Evolutionary conservation across 37 sponge, comb jelly and placozoan genomes (phyloP).

Genomic region (Amphimedon queenslandica): DNA sequence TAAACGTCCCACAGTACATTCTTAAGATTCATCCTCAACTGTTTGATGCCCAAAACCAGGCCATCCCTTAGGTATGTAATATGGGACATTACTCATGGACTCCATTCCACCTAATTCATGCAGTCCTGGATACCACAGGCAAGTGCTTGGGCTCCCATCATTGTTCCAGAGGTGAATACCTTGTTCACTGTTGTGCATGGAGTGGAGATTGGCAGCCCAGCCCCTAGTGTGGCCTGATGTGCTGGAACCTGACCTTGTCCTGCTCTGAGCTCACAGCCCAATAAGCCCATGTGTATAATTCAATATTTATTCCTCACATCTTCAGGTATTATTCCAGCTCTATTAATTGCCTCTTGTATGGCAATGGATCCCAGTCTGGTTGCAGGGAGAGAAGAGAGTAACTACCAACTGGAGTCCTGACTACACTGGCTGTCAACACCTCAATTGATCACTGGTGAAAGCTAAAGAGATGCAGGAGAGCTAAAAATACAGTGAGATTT

Average conservation of each 20-base stretch:
- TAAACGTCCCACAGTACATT: slow-evolving; percentile 98
- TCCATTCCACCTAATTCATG: slow-evolving; percentile 99
- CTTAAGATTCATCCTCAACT: slow-evolving; percentile 87
- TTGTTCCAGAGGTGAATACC: slow-evolving; percentile 94
- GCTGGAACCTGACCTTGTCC: slow-evolving; percentile 95
- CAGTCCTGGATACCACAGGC: slow-evolving; percentile 83
- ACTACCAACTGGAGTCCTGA: slow-evolving; percentile 85
- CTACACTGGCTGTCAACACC: slow-evolving; percentile 79
- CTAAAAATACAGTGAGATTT: no score
- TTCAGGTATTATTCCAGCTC: slow-evolving; percentile 63
- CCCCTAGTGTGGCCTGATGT: slow-evolving; percentile 91
- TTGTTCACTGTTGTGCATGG: slow-evolving; percentile 97
- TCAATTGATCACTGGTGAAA: slow-evolving; percentile 30
- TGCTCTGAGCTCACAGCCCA: slow-evolving; percentile 93
- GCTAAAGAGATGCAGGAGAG: no score
- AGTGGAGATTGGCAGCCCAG: slow-evolving; percentile 85
- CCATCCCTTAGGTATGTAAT: slow-evolving; percentile 76
- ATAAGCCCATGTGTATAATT: slow-evolving; percentile 74
- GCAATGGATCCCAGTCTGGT: slow-evolving; percentile 74
- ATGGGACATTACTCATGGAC: slow-evolving; percentile 98
- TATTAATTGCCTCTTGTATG: slow-evolving; percentile 59
- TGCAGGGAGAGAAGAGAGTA: slow-evolving; percentile 79
- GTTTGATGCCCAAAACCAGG: slow-evolving; percentile 81
- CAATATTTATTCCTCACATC: slow-evolving; percentile 9
- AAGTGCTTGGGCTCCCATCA: slow-evolving; percentile 91